A percentile compares a stretch with the other conserved stretches of the same genome.
These are phyloP conservation scores for Forbesichthys papilliferus DNA, from an alignment of 2,113 vertebrate genomes.

Conservation along the genomic window DNA sequence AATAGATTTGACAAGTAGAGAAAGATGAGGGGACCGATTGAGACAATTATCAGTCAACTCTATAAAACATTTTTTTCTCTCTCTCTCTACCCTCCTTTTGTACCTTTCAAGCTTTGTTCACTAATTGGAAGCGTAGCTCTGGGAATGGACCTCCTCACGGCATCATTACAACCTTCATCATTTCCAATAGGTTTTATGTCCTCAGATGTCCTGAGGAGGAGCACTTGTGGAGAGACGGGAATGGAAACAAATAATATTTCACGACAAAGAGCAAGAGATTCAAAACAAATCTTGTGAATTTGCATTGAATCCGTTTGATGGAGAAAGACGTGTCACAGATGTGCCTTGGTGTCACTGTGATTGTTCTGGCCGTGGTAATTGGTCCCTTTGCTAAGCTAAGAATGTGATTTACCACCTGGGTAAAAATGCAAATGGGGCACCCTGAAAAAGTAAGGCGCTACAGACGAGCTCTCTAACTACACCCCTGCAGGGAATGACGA, in stretches of 20 bases:
- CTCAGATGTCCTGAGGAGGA: conserved; percentile 26
- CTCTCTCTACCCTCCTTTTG: background rate
- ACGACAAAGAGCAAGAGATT: background rate
- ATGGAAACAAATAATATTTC: conserved; percentile 6
- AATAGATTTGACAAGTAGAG: background rate
- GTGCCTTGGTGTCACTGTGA: conserved; percentile 36
- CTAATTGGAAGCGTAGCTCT: conserved; percentile 53
- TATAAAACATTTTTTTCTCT: conserved; percentile 1
- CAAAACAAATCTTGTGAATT: background rate
- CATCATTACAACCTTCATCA: conserved; percentile 45
- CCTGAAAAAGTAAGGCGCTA: conserved; percentile 17
- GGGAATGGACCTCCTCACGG: conserved; percentile 56
- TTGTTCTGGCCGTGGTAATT: conserved; percentile 54
- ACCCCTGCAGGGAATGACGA: conserved; percentile 7
- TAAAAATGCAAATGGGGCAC: conserved; percentile 20
- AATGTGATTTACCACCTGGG: conserved; percentile 44
- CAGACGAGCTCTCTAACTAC: conserved; percentile 17
- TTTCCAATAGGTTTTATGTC: conserved; percentile 25
- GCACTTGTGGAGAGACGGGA: conserved; percentile 8
- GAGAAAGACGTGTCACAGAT: conserved; percentile 25
- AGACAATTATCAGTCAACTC: conserved; percentile 12
- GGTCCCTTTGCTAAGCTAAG: conserved; percentile 34
- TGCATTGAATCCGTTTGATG: conserved; percentile 19
- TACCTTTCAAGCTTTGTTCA: conserved; percentile 20
- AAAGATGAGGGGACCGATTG: conserved; percentile 1